Evolutionary conservation across 2,888 invertebrate species (phyloP).

Genomic region (Aelia acuminata): DNA sequence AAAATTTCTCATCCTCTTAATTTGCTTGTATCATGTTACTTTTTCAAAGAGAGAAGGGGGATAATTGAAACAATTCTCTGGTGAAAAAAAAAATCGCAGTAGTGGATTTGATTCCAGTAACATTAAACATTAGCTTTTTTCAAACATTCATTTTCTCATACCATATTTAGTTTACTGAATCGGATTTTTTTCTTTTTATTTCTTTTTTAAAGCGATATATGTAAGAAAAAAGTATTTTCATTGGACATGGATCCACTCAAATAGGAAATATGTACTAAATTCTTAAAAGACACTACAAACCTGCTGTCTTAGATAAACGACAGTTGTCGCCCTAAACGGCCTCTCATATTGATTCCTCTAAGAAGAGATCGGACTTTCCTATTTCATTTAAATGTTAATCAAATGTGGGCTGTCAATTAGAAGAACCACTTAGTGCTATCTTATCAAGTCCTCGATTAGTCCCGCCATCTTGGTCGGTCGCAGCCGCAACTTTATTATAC

Average conservation of each 20-base stretch:
- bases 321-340: not conserved
- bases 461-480: not conserved
- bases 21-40: no score
- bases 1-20: no score
- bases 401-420: conserved; percentile 27
- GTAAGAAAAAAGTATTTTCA: not conserved
- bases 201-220: no score
- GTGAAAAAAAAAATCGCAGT: no score
- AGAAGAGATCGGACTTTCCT: not conserved
- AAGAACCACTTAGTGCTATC: conserved; percentile 19
- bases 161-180: no score
- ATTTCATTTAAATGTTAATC: conserved; percentile 42
- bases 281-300: not conserved
- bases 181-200: no score
- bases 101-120: no score
- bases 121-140: no score
- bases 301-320: not conserved
- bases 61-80: no score
- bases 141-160: no score
- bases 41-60: no score
- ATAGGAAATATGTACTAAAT: not conserved
- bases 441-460: conserved; percentile 11
- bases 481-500: conserved; percentile 16
- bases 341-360: not conserved
- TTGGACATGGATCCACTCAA: not conserved